Conservation (phyloP, 1,140 invertebrate species). For the Cataglyphis hispanica region DNA sequence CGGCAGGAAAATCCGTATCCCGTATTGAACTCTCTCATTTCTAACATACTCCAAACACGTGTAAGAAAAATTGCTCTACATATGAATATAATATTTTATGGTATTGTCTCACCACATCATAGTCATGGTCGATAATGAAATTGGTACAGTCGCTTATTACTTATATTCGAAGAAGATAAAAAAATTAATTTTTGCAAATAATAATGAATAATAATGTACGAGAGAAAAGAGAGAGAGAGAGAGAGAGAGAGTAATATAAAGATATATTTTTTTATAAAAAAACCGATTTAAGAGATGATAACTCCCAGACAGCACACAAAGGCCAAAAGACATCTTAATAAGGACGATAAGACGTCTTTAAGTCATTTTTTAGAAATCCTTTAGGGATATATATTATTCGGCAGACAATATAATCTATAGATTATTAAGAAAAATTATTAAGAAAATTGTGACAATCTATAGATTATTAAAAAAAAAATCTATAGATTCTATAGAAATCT, state of each 20-base stretch:
- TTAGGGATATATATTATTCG: no score
- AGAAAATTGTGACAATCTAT: no score
- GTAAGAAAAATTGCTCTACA: conserved; percentile 19
- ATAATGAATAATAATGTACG: neutral
- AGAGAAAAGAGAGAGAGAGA: neutral
- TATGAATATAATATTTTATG: neutral
- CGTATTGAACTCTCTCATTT: conserved; percentile 26
- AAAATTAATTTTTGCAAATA: neutral
- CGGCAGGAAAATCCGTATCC: conserved; percentile 31
- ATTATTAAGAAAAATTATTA: no score
- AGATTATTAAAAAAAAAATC: no score
- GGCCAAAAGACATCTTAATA: no score
- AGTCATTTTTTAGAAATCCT: neutral
- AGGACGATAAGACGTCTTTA: neutral
- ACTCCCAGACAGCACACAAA: no score
- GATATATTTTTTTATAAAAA: neutral
- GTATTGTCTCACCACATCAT: neutral
- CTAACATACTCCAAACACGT: no score
- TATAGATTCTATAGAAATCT: no score
- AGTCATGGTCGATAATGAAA: neutral
- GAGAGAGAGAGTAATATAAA: neutral
- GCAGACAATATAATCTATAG: neutral
- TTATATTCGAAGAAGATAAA: neutral
- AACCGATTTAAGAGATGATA: neutral
- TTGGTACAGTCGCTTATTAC: neutral